These are phyloP conservation scores for Falco punctatus DNA, from an alignment of 2,113 vertebrate genomes.

Conservation along the genomic window DNA sequence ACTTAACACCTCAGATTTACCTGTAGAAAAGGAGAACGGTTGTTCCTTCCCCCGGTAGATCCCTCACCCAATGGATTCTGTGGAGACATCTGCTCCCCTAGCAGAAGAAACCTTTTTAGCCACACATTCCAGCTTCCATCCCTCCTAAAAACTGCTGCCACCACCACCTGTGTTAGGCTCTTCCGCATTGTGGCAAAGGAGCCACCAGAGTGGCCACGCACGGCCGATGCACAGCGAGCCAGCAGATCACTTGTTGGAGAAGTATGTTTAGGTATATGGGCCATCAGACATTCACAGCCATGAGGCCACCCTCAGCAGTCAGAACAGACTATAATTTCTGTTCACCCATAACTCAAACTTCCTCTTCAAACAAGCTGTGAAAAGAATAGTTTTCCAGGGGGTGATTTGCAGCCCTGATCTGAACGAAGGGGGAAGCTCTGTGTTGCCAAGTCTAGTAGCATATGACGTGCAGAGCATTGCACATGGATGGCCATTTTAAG, in stretches of 20 bases:
- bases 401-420: neutral
- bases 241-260: neutral
- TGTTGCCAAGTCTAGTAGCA: neutral
- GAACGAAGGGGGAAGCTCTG: neutral
- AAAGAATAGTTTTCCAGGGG: neutral
- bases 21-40: neutral
- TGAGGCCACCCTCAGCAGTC: neutral
- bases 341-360: neutral
- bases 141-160: neutral
- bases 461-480: neutral
- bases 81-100: neutral
- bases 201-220: no score
- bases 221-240: accelerated
- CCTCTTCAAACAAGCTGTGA: neutral
- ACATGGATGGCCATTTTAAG: neutral
- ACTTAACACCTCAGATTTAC: neutral
- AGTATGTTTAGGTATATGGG: neutral
- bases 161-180: neutral
- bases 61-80: neutral
- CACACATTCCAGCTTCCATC: neutral
- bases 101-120: neutral
- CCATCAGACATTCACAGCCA: neutral
- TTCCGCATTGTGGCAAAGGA: neutral
- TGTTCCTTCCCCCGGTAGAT: neutral
- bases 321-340: neutral